Evolutionary conservation across 2,888 invertebrate species (phyloP), one percentile per base, ranked within the genome.

Genomic region (Keiferia lycopersicella): DNA sequence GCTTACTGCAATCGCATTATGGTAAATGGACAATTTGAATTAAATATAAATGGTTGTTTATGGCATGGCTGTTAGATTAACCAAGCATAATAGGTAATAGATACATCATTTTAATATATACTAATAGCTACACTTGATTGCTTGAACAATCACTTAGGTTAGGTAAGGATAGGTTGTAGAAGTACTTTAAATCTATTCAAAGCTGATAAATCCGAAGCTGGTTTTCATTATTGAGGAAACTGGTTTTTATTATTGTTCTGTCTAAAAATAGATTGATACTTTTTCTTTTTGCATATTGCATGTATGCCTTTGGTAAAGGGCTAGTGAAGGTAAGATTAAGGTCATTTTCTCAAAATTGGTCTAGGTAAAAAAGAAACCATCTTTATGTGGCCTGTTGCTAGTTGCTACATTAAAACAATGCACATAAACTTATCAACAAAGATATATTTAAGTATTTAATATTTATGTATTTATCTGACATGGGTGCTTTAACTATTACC

Each of bases 1-100:
- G 92, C 83, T 91, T 92, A 82, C 91, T 87, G 64, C 89, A 92
- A 77, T 87, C 91, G 76, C 80, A 91, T 75, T 92, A 91, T 90
- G 92, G 92, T 92, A 92, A 87, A 78, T 81, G 73, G 74, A 82
- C 74, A 69, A 74, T 73, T 80, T 64, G 18, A 53, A 22, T 50
- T 12, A 14, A 18, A 30, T 18, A 57, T 45, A n/a, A 41, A 30
- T 48, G n/a, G 7, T 72, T n/a, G n/a, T n/a, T n/a, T n/a, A n/a
- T n/a, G n/a, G 65, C 70, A 72, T 69, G 67, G 69, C 67, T 67
- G 72, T 71, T 22, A 45, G 26, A 45, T 45, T 60, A 45, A 60
- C 26, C 45, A 38, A 7, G 34, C 30, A 16, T 56, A 34, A 34
- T 34, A 7, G 12, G n/a, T n/a, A n/a, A 8, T 56, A 26, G 26